These are phyloP conservation scores for Cyprinodon variegatus DNA, from an alignment of 2,113 vertebrate genomes.

Conservation along the genomic window DNA sequence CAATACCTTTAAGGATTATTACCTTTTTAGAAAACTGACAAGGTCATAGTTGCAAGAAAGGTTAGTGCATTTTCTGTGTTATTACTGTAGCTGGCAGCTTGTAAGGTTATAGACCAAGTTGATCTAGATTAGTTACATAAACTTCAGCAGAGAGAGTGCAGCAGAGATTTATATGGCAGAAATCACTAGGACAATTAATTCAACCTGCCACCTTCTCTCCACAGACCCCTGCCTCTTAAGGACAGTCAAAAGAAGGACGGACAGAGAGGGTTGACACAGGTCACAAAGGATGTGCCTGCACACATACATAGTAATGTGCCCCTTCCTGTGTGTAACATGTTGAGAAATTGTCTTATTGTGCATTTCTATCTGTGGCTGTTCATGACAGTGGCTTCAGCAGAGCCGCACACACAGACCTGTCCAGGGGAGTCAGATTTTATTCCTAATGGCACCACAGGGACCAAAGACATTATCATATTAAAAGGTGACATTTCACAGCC, in stretches of 20 bases:
- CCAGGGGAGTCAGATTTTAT: conserved; percentile 52
- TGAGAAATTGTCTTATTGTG: conserved; percentile 1
- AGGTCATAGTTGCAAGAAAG: conserved; percentile 53
- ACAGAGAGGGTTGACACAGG: conserved; percentile 28
- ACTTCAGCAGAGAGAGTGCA: conserved; percentile 49
- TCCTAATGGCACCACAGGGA: conserved; percentile 71
- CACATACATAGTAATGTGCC: conserved; percentile 23
- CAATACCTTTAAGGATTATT: conserved; percentile 45
- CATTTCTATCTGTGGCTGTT: conserved; percentile 1
- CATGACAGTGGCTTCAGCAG: conserved; percentile 3
- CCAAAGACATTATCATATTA: conserved; percentile 72
- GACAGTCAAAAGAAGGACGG: conserved; percentile 44
- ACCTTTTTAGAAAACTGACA: conserved; percentile 36
- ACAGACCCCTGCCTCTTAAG: conserved; percentile 47
- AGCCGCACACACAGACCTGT: conserved; percentile 49
- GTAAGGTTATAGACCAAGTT: conserved; percentile 37
- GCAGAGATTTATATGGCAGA: conserved; percentile 19
- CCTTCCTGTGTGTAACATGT: conserved; percentile 9
- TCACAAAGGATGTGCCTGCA: conserved; percentile 22
- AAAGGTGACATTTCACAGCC: conserved; percentile 75
- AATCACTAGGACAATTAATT: conserved; percentile 57
- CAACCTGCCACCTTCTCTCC: conserved; percentile 33
- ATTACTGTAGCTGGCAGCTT: conserved; percentile 28
- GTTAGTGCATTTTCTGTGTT: conserved; percentile 38
- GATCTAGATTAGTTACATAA: conserved; percentile 50